Evolutionary conservation across 2,797 vertebrate genomes (phyloP).

Genomic region (Typhlichthys eigenmanni): DNA sequence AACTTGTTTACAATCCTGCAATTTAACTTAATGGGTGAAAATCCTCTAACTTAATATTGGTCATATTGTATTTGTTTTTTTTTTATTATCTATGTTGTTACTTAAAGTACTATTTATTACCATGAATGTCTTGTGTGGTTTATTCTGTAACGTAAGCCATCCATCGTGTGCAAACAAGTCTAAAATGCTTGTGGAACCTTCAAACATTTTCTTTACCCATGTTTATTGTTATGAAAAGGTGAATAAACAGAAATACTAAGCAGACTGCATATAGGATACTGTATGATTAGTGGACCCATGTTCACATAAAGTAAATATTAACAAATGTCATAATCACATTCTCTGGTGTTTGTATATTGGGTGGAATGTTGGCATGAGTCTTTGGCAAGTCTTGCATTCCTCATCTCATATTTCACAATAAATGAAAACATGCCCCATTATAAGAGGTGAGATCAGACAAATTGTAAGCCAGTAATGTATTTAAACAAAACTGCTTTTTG

Average conservation of each 20-base stretch:
- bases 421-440: constrained; percentile 3
- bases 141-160: background rate
- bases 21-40: constrained; percentile 65
- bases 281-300: constrained; percentile 24
- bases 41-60: constrained; percentile 46
- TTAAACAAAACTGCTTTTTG: too few species aligned
- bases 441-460: background rate
- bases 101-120: constrained; percentile 76
- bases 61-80: constrained; percentile 42
- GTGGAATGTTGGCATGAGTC: constrained; percentile 12
- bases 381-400: constrained; percentile 4
- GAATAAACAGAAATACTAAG: constrained; percentile 24
- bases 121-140: constrained; percentile 17
- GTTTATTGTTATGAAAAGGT: constrained; percentile 51
- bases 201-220: constrained; percentile 15
- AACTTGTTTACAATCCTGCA: constrained; percentile 48
- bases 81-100: constrained; percentile 60
- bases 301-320: constrained; percentile 40
- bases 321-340: constrained; percentile 34
- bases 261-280: constrained; percentile 9
- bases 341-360: constrained; percentile 4
- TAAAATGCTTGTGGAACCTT: too few species aligned
- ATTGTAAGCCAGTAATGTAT: background rate
- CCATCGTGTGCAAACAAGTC: too few species aligned
- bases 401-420: background rate